These are phyloP conservation scores for Clusia tigrina DNA, from an alignment of 2,888 invertebrate genomes.

Conservation along the genomic window DNA sequence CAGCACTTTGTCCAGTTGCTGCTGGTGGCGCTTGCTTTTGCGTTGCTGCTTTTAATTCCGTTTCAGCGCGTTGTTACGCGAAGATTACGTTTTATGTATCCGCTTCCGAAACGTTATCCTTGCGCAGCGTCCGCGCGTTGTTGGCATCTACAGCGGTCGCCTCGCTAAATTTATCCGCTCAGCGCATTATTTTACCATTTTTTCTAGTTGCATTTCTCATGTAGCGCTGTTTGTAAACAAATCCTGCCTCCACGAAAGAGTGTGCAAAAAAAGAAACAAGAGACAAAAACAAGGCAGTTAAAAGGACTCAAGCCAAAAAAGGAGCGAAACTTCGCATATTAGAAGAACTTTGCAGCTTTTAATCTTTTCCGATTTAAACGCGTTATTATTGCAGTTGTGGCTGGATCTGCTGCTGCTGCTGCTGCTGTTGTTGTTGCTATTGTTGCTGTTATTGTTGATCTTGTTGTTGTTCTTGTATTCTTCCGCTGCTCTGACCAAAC, in stretches of 20 bases:
- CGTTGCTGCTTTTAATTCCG: constrained; percentile 24
- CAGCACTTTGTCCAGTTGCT: background rate
- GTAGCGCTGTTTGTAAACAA: background rate
- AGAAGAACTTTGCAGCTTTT: constrained; percentile 4
- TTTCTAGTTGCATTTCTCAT: background rate
- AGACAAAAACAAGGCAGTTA: background rate
- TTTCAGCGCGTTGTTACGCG: constrained; percentile 13
- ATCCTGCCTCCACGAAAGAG: background rate
- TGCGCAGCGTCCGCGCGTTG: constrained; percentile 20
- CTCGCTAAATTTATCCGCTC: constrained; percentile 15
- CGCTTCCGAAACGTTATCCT: constrained; percentile 35
- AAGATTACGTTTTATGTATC: constrained; percentile 40
- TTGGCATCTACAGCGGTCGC: background rate
- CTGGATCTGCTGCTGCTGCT: background rate
- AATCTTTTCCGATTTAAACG: constrained; percentile 6
- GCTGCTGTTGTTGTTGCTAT: background rate
- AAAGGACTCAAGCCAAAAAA: background rate
- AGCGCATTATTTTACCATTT: constrained; percentile 12
- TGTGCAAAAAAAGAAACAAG: background rate
- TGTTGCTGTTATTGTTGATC: background rate
- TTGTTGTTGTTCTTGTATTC: background rate
- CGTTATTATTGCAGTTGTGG: constrained; percentile 6
- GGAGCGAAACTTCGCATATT: constrained; percentile 3
- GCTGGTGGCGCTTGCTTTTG: constrained; percentile 19
- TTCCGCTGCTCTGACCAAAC: constrained; percentile 2